Evolutionary conservation across 2,797 vertebrate genomes (phyloP), one percentile per base, ranked within the genome.

Genomic region (Paramormyrops hopkinsi): DNA sequence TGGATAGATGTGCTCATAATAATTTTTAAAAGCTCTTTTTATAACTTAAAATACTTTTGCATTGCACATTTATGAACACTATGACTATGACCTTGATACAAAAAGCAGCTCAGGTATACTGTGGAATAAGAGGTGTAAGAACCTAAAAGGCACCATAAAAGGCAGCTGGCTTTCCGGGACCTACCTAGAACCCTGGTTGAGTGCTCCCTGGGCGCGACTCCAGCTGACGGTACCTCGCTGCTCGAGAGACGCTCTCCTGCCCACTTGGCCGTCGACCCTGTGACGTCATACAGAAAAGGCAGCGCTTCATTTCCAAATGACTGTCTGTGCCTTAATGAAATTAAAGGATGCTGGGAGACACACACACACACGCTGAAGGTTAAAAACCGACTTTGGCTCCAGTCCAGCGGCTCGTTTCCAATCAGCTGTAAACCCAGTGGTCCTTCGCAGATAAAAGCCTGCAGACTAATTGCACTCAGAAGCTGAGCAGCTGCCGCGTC

Each of bases 261-360:
- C 90, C 91, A 51, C 90, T 91, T 89, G 89, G 79, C 59, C 51
- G 79, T 85, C 90, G 82, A 91, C 92, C 92, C 95, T 95, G 59
- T 90, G 89, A 84, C n/a, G 22, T 84, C 65, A 92, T 62, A 86
- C 90, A 50, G 91, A 69, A 89, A 69, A 17, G 11, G 85, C 33
- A 59, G 69, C 1, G 54, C 88, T 89, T 91, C 33, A 90, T 93
- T 92, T 92, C 92, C 92, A 92, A 95, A 94, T 94, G 92, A 92
- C 92, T 92, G 92, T 94, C 94, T 95, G 94, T 94, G 94, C 94
- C 94, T 93, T 95, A 95, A 95, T 95, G 94, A 94, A 95, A 95
- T 95, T 92, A 91, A 91, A 91, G 90, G 50, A 33, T 19, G 25
- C 29, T 17, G 1, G 51, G 48, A 85, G 25, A 46, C 29, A 91